Base-by-base conservation (phyloP, 2,113 vertebrate genomes). In the Entelurus aequoreus region DNA sequence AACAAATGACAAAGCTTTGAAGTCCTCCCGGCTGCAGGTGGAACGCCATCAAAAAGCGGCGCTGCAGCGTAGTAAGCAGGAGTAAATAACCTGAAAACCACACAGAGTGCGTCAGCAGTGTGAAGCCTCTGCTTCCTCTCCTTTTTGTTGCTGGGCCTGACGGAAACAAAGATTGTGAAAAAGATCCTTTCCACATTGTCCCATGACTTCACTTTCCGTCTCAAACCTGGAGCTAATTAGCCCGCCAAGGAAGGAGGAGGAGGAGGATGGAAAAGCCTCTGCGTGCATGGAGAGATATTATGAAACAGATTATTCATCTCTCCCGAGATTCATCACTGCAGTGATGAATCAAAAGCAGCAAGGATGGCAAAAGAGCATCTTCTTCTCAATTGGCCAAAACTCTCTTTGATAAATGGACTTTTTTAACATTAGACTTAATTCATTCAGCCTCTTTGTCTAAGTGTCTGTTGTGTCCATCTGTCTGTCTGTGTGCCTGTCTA, bases 201-300 rank as follows among this genome's bases (percentile, higher is more conserved):
- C 69, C 49, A 49, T 15, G 48, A 69, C 69, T 64, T 76, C 71
- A 79, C 66, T 88, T 85, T 86, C 86, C 83, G 79, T 77, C 15
- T 65, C 66, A 69, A 82, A 81, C 68, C 81, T 82, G 84, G 74
- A 79, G 82, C 70, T 80, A 78, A 87, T 88, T 85, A 83, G 69
- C 4, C 40, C 38, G 80, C 79, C 79, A 78, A 70, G 72, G 72
- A 69, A 76, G 63, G 72, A 46, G 42, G 42, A n/a, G n/a, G n/a
- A 46, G 69, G 62, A 67, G 65, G 60, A 58, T 68, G 74, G 77
- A 79, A 80, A 83, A 77, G 73, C 71, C 67, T 67, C 80, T 68
- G 60, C 65, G 62, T 77, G 75, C 48, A 2, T 55, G 71, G 63
- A 63, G 74, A 74, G 82, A 71, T 80, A 76, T 78, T 72, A 68